phyloP scores from a whole-genome alignment of 2,113 vertebrate species.

The Oryzias curvinotus region DNA sequence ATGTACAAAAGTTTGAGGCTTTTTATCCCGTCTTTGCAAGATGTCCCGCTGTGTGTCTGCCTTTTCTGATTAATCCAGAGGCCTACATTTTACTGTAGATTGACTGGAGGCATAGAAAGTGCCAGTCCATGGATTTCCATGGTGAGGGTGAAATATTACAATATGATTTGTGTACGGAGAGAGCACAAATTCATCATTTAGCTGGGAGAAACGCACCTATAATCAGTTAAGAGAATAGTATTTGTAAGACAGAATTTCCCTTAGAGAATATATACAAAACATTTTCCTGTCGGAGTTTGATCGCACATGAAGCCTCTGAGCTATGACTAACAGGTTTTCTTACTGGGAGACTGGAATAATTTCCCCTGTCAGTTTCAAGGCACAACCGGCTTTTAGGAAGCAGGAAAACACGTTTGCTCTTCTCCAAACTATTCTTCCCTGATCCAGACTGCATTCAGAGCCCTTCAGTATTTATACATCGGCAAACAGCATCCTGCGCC shows the following conservation, averaged over 20 bases:
- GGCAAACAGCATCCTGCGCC: slow-evolving; percentile 34
- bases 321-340: slow-evolving; percentile 3
- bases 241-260: too few species aligned
- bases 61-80: neutral
- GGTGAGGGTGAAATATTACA: neutral
- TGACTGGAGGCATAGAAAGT: neutral
- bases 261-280: too few species aligned
- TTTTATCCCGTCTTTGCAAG: neutral
- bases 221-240: neutral
- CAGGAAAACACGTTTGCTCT: slow-evolving; percentile 16
- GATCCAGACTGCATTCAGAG: slow-evolving; percentile 46
- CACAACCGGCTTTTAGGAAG: slow-evolving; percentile 4
- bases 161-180: neutral
- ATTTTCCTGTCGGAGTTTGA: neutral
- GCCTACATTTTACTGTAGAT: neutral
- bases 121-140: neutral
- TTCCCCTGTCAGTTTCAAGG: slow-evolving; percentile 3
- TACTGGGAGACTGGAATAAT: slow-evolving; percentile 1
- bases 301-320: neutral
- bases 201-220: neutral
- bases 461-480: slow-evolving; percentile 57
- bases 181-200: neutral
- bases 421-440: slow-evolving; percentile 23
- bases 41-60: neutral
- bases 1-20: slow-evolving; percentile 8